Conservation (phyloP, 2,113 vertebrate genomes). For the Osmerus mordax region DNA sequence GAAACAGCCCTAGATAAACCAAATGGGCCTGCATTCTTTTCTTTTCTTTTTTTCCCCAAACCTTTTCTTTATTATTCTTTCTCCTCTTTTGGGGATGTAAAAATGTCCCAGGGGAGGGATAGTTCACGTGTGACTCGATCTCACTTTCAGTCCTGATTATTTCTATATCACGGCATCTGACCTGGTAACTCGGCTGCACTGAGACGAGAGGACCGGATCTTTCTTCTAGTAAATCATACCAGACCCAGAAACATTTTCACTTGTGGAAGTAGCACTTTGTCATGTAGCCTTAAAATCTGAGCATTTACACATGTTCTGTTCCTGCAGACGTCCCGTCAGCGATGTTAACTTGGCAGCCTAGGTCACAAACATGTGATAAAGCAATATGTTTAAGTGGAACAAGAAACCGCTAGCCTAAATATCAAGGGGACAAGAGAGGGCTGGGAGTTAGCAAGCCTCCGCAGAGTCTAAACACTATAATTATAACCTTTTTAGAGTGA, state of each 20-base stretch:
- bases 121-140: neutral
- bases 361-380: constrained; percentile 36
- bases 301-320: constrained; percentile 3
- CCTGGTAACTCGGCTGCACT: neutral
- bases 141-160: neutral
- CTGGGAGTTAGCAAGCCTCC: constrained; percentile 15
- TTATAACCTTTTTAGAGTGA: constrained; percentile 37
- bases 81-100: constrained; percentile 26
- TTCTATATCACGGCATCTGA: neutral
- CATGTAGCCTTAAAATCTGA: neutral
- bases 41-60: too few relatives aligned
- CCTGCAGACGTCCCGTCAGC: constrained; percentile 4
- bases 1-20: constrained; percentile 18
- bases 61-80: constrained; percentile 29
- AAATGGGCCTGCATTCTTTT: constrained; percentile 32
- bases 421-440: constrained; percentile 17
- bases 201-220: neutral
- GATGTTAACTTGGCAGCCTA: constrained; percentile 15
- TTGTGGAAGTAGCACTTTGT: neutral
- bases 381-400: constrained; percentile 30
- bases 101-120: constrained; percentile 28
- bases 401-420: constrained; percentile 24
- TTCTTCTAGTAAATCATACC: neutral
- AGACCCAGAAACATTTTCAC: neutral
- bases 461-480: constrained; percentile 35